Conservation (phyloP, 64 coral and sea anemone species). For the Montipora cactus region DNA sequence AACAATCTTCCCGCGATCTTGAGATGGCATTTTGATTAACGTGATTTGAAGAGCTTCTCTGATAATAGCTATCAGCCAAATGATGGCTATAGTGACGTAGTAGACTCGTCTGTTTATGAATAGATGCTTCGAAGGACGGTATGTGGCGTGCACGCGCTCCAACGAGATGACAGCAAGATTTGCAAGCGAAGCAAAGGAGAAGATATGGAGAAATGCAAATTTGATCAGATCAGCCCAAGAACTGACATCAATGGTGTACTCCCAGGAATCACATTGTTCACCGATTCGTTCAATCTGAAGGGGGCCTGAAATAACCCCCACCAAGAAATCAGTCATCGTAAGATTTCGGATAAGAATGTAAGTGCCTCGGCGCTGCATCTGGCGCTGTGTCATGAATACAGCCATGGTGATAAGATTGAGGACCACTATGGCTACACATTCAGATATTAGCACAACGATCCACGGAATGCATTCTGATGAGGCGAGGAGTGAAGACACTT, state of each 20-base stretch:
- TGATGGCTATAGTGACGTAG: background rate
- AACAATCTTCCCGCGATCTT: rapidly evolving
- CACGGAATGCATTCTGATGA: background rate
- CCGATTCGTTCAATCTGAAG: background rate
- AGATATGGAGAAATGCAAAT: background rate
- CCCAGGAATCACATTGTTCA: background rate
- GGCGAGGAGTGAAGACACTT: background rate
- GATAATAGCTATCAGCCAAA: background rate
- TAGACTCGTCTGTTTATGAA: background rate
- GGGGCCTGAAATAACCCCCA: background rate
- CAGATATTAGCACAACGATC: background rate
- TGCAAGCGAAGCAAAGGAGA: background rate
- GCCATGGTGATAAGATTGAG: background rate
- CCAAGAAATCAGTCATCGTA: background rate
- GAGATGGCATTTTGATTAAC: background rate
- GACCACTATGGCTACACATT: background rate
- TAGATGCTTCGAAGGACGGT: background rate
- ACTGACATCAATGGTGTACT: background rate
- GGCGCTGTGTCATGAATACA: background rate
- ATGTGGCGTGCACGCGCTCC: background rate
- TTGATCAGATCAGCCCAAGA: background rate
- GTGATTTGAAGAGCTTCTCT: background rate
- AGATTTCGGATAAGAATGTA: background rate
- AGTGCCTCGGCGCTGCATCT: background rate
- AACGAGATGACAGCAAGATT: background rate